phyloP scores from a whole-genome alignment of 2,888 invertebrate genomes.

The Amblyjoppa proteus region DNA sequence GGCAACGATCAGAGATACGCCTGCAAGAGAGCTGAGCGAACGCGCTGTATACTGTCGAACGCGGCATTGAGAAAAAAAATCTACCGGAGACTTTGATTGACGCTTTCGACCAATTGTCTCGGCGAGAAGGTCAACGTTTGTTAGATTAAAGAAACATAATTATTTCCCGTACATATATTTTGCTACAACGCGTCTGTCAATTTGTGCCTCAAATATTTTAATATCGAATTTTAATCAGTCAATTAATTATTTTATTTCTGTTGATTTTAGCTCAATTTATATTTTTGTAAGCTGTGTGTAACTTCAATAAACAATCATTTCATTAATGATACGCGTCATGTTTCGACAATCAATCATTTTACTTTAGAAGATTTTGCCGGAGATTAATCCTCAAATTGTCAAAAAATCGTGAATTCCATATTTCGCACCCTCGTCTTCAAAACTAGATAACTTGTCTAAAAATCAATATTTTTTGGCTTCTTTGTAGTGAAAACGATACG shows the following conservation, averaged over 20 bases:
- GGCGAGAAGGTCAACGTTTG: conserved; percentile 43
- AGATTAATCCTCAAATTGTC: neutral
- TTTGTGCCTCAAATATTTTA: neutral
- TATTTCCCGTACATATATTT: neutral
- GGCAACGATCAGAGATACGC: neutral
- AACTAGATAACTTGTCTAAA: neutral
- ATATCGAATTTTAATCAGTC: neutral
- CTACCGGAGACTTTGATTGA: conserved; percentile 61
- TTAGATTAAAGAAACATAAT: neutral
- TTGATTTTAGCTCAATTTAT: neutral
- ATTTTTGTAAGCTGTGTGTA: neutral
- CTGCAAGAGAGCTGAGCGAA: neutral
- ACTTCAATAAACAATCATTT: neutral
- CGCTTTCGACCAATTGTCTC: conserved; percentile 59
- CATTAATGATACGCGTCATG: neutral
- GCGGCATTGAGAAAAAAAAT: conserved; percentile 60
- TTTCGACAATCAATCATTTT: neutral
- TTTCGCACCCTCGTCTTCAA: neutral
- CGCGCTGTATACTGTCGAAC: conserved; percentile 15
- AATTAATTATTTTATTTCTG: neutral
- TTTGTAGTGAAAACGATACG: neutral
- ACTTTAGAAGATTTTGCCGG: neutral
- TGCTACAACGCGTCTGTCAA: neutral
- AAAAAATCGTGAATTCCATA: neutral
- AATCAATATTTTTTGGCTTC: neutral